Base-by-base conservation (phyloP, 2,113 vertebrate genomes). In the Notarius lentiginosus region DNA sequence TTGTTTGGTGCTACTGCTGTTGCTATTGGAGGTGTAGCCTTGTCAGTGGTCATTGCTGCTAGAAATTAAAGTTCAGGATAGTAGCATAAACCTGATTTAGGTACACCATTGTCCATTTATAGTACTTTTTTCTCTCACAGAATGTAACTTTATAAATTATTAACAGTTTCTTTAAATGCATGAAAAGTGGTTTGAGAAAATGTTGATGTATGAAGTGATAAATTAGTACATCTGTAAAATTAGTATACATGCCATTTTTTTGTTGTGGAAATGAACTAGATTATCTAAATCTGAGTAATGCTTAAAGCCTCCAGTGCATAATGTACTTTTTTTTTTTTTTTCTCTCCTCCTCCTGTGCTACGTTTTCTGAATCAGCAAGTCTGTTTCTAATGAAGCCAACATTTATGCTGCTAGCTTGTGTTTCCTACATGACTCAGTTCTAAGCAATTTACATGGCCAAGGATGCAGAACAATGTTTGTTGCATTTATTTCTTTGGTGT, bases 31-130 rank as follows among this genome's bases (percentile, higher is more conserved):
- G 97, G 98, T 0, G 97, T 99, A 89, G 98, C 98, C 17, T 92
- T 99, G 90, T 99, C 98, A 0, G 97, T 99, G 47, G 96, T 98
- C 94, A 97, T 99, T 47, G 98, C 98, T 2, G 98, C 98, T 55
- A 96, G 98, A 93, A 99, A 98, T 92, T 99, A 94, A 96, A 85
- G 86, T 56, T 51, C 66, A 61, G 82, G 88, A 11, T 63, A 27
- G 88, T 82, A 81, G 87, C 66, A 18, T 56, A 2, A 41, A 22
- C 55, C 12, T 12, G 1, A 34, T 60, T 81, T 81, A 24, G 30
- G 8, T 81, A 30, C 27, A 34, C 9, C 0, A 6, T 80, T 22
- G 27, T 60, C 27, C 55, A 30, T 80, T 80, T 80, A 58, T 11
- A 60, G 17, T 34, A 27, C 75, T 27, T 79, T 79, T 89, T 87